Conservation (phyloP, 2,797 vertebrate genomes). For the Acanthurus leucopareius region DNA sequence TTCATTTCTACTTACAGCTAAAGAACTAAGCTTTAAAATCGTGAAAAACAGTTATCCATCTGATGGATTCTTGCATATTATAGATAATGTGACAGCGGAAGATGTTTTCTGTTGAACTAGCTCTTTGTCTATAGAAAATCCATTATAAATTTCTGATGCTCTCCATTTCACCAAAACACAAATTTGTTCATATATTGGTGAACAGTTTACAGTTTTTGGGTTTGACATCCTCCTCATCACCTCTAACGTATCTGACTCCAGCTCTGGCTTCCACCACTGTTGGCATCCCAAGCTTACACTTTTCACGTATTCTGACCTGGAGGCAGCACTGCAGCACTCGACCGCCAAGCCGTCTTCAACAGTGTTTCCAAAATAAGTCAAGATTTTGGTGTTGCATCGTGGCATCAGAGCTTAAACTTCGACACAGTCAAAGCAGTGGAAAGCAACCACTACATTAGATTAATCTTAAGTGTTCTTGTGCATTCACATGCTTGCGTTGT, state of each 20-base stretch:
- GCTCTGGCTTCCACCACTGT: neutral
- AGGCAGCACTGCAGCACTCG: neutral
- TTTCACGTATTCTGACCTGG: neutral
- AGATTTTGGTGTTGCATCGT: neutral
- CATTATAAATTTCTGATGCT: neutral
- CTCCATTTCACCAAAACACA: neutral
- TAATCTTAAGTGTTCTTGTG: conserved; percentile 18
- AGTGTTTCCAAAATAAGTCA: conserved; percentile 23
- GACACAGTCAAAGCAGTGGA: neutral
- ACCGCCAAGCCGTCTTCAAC: neutral
- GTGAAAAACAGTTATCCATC: neutral
- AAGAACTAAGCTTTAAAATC: neutral
- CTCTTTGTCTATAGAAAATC: neutral
- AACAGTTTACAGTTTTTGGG: neutral
- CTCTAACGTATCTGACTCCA: neutral
- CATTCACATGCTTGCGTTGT: conserved; percentile 10
- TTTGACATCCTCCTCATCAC: neutral
- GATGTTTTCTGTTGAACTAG: neutral
- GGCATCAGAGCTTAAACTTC: neutral
- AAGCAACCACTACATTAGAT: conserved; percentile 1
- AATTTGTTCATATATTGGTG: neutral
- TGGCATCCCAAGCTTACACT: neutral
- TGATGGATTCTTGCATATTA: neutral
- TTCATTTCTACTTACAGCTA: neutral
- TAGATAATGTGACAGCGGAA: neutral